phyloP scores from a whole-genome alignment of 2,797 vertebrate species.

The Microctenopoma stevenorrisi region DNA sequence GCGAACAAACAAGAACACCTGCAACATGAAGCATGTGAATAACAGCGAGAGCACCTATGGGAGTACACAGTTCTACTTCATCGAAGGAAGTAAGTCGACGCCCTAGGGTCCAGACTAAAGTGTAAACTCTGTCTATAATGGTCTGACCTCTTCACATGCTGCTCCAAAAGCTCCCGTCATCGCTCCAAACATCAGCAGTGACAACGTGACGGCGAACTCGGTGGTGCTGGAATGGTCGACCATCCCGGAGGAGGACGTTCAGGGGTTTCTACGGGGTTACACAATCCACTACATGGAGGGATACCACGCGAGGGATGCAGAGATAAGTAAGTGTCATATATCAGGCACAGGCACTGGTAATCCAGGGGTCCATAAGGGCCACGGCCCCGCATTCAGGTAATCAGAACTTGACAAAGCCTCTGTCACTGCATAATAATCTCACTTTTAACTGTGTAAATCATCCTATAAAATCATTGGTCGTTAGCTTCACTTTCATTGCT shows the following conservation, averaged over 20 bases:
- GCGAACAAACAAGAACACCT: conserved; percentile 65
- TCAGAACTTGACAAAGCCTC: too few species aligned
- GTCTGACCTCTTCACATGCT: conserved; percentile 2
- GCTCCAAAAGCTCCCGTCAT: conserved; percentile 79
- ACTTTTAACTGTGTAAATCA: too few species aligned
- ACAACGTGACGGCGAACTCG: conserved; percentile 75
- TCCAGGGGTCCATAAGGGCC: too few species aligned
- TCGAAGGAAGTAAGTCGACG: conserved; percentile 84
- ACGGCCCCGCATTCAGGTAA: too few species aligned
- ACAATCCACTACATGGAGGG: conserved; percentile 76
- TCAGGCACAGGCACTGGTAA: not conserved
- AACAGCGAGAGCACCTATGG: conserved; percentile 81
- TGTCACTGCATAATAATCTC: too few species aligned
- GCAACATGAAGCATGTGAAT: conserved; percentile 77
- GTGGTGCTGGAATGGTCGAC: conserved; percentile 81
- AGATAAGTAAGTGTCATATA: conserved; percentile 60
- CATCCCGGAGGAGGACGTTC: conserved; percentile 80
- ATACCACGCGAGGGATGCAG: not conserved
- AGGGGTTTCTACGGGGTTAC: conserved; percentile 88
- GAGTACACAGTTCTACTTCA: conserved; percentile 75
- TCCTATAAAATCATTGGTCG: too few species aligned
- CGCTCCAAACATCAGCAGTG: conserved; percentile 83
- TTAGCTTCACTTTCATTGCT: too few species aligned
- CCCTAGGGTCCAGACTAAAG: too few species aligned
- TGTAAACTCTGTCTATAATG: not conserved